Conservation (phyloP, 2,797 vertebrate genomes). For the Schizopygopsis pylzovi region DNA sequence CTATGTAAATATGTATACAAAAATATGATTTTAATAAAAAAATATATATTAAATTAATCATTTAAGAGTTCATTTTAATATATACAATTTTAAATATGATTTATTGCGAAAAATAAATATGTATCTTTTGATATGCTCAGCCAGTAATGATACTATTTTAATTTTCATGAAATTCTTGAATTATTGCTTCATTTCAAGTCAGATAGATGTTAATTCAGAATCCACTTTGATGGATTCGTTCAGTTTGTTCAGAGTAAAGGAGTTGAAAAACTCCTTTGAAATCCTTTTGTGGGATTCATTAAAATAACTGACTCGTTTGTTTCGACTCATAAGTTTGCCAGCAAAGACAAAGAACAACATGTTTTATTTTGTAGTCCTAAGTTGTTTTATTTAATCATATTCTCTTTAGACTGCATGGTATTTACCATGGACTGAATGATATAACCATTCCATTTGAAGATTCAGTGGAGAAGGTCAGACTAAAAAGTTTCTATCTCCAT, state of each 20-base stretch:
- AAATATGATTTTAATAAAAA: not conserved
- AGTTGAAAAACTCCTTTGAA: not conserved
- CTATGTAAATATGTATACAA: not conserved
- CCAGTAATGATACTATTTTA: not conserved
- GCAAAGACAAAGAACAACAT: not conserved
- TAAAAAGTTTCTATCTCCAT: not conserved
- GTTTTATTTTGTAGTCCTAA: not conserved
- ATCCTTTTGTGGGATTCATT: not conserved
- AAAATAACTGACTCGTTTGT: not conserved
- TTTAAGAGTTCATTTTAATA: not conserved
- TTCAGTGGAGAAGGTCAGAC: not conserved
- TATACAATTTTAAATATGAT: not conserved
- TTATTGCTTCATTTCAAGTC: not conserved
- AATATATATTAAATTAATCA: too few relatives aligned
- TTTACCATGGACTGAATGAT: too few relatives aligned
- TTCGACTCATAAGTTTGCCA: not conserved
- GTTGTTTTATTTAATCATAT: not conserved
- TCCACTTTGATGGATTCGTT: not conserved
- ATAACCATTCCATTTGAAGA: not conserved
- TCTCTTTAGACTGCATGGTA: not conserved
- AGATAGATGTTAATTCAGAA: not conserved
- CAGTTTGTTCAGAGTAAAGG: not conserved
- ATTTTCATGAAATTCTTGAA: not conserved
- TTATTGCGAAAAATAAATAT: not conserved
- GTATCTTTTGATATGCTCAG: not conserved